phyloP scores from a whole-genome alignment of 1,140 invertebrate genomes.

The Diorhabda elongata region DNA sequence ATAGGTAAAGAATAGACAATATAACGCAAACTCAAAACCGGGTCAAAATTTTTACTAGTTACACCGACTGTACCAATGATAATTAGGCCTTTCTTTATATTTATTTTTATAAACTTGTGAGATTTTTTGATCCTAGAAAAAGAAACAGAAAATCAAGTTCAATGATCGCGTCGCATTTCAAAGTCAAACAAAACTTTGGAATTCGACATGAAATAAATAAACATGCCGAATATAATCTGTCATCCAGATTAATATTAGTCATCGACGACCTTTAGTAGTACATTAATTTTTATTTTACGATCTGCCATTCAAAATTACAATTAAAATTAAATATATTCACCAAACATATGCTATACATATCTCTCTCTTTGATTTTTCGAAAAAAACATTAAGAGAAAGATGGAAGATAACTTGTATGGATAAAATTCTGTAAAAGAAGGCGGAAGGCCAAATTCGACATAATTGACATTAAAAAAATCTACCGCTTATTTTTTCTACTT shows the following conservation, averaged over 20 bases:
- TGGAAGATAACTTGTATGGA: constrained; percentile 1
- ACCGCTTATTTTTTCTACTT: background rate
- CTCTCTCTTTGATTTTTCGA: constrained; percentile 17
- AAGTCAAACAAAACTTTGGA: constrained; percentile 4
- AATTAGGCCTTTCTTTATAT: constrained; percentile 46
- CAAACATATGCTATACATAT: background rate
- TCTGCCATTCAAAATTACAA: background rate
- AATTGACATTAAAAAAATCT: background rate
- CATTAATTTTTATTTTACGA: background rate
- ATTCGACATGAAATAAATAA: background rate
- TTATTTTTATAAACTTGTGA: constrained; percentile 47
- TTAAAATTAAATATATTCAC: background rate
- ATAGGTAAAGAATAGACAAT: constrained; percentile 23
- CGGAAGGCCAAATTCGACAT: background rate
- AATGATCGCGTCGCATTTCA: constrained; percentile 27
- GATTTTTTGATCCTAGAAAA: constrained; percentile 43
- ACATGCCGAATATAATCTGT: background rate
- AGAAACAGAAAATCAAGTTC: constrained; percentile 41
- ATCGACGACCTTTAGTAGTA: background rate
- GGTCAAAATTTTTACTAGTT: constrained; percentile 43
- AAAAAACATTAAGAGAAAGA: constrained; percentile 17
- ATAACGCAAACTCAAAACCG: constrained; percentile 43
- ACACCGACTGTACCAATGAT: constrained; percentile 37
- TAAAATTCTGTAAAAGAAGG: background rate
- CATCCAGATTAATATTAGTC: background rate